Percentiles rank a stretch among this genome's conserved stretches.
phyloP scores from a whole-genome alignment of 2,888 invertebrate species.

The Tachystola acroxantha region DNA sequence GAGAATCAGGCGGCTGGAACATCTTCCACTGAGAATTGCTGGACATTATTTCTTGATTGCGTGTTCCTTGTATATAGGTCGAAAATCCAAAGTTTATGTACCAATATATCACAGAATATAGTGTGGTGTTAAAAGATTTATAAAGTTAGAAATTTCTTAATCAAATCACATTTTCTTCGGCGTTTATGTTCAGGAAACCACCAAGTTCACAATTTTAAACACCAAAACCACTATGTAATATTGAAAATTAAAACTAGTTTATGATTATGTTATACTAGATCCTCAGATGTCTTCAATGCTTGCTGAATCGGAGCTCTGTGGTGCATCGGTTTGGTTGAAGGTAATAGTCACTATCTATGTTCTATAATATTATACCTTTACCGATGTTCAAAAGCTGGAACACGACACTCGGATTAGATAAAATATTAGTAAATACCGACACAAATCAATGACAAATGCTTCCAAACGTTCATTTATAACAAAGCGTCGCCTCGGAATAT shows the following conservation, averaged over 20 bases:
- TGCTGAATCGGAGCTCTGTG: conserved; percentile 86
- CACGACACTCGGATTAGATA: conserved; percentile 42
- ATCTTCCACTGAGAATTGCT: conserved; percentile 93
- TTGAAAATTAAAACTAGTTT: conserved; percentile 74
- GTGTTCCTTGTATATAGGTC: conserved; percentile 67
- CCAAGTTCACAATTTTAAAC: conserved; percentile 54
- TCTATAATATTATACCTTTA: conserved; percentile 25
- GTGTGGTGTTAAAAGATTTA: conserved; percentile 52
- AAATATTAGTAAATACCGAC: conserved; percentile 18
- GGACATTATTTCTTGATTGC: conserved; percentile 79
- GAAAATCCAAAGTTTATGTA: conserved; percentile 58
- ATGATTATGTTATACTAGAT: conserved; percentile 70
- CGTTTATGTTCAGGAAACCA: conserved; percentile 50
- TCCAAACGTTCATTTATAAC: conserved; percentile 29
- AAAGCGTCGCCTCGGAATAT: conserved; percentile 38
- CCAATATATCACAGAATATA: conserved; percentile 71
- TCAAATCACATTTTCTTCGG: conserved; percentile 67
- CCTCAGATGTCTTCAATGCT: conserved; percentile 94
- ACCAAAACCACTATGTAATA: conserved; percentile 56
- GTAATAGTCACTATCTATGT: conserved; percentile 48
- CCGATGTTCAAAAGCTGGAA: conserved; percentile 57
- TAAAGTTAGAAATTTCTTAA: conserved; percentile 49
- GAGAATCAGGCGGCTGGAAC: conserved; percentile 93
- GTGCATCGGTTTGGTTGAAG: conserved; percentile 58
- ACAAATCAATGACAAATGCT: conserved; percentile 20